phyloP scores from a whole-genome alignment of 2,113 vertebrate genomes.

The Sciurus niger region DNA sequence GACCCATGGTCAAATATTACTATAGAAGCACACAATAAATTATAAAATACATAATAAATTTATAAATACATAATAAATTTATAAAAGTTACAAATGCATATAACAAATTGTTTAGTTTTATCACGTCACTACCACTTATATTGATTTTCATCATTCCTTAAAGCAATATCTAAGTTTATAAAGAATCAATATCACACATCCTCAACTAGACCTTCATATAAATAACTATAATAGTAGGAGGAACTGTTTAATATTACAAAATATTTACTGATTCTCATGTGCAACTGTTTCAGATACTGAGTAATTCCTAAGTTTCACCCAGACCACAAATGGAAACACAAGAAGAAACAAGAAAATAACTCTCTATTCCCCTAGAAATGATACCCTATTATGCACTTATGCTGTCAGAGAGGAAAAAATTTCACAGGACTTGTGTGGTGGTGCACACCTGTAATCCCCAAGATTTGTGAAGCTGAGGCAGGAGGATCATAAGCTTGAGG shows the following conservation, averaged over 20 bases:
- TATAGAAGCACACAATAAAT: neutral
- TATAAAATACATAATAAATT: neutral
- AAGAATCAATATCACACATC: neutral
- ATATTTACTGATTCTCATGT: neutral
- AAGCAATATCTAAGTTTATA: slow-evolving; percentile 13
- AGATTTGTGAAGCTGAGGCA: too few species aligned
- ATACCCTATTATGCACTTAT: too few species aligned
- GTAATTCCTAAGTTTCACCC: neutral
- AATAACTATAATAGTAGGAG: neutral
- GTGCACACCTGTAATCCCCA: too few species aligned
- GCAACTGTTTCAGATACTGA: neutral
- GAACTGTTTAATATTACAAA: neutral
- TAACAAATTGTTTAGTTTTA: neutral
- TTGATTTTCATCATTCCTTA: neutral
- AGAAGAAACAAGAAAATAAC: slow-evolving; percentile 17
- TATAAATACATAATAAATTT: neutral
- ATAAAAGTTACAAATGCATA: neutral
- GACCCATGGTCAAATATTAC: neutral
- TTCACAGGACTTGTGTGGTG: neutral
- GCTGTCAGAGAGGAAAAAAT: neutral
- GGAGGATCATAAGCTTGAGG: too few species aligned
- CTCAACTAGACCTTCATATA: neutral
- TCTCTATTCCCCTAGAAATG: neutral
- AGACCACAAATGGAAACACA: neutral
- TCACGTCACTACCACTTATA: neutral